Evolutionary conservation across 2,888 invertebrate genomes (phyloP).

Genomic region (Hipparchia sbordonii): DNA sequence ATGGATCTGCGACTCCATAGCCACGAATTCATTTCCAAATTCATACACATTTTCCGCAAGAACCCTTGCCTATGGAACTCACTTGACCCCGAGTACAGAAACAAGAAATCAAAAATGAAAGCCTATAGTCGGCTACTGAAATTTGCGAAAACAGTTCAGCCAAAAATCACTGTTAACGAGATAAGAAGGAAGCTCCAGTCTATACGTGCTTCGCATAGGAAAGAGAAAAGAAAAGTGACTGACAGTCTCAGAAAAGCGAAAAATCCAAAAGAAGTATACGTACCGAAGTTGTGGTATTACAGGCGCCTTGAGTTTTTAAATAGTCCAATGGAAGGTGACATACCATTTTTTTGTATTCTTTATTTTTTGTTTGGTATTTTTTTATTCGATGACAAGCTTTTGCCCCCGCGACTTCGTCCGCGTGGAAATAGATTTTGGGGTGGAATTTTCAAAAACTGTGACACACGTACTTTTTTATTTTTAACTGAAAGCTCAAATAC

Average conservation of each 20-base stretch:
- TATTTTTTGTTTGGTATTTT: no score
- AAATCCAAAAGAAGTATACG: neutral
- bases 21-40: conserved; percentile 8
- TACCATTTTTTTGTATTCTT: neutral
- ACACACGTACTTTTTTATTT: no score
- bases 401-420: no score
- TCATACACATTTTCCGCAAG: conserved; percentile 5
- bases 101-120: neutral
- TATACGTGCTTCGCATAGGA: conserved; percentile 10
- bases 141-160: neutral
- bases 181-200: conserved; percentile 11
- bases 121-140: neutral
- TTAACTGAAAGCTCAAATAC: no score
- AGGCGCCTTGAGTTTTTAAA: conserved; percentile 6
- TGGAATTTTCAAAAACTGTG: no score
- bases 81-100: neutral
- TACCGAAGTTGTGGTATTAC: conserved; percentile 18
- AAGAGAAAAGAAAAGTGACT: conserved; percentile 8
- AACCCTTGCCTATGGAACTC: conserved; percentile 14
- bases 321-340: conserved; percentile 1
- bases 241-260: neutral
- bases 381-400: no score
- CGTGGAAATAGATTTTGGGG: no score
- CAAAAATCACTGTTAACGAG: neutral
- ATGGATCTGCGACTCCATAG: conserved; percentile 11